Conservation (phyloP, 2,113 vertebrate species). For the Colius striatus region DNA sequence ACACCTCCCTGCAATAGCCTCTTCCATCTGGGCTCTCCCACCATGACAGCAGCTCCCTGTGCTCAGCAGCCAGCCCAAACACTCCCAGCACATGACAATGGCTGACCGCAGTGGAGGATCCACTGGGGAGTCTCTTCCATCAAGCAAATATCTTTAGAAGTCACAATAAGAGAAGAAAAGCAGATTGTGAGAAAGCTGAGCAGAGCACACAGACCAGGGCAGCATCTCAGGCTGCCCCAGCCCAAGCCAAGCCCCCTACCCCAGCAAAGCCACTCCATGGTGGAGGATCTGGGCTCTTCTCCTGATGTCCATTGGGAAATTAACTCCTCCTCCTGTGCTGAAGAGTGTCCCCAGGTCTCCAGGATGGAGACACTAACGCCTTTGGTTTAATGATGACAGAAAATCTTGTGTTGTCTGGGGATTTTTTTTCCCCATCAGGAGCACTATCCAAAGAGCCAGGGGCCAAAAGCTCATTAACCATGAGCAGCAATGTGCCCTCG, state of each 20-base stretch:
- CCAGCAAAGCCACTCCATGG: fast-evolving
- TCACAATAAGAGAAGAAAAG: not conserved
- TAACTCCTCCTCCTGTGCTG: not conserved
- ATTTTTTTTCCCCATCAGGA: too few relatives aligned
- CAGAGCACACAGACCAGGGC: not conserved
- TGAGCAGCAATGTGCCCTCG: too few relatives aligned
- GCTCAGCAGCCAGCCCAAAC: not conserved
- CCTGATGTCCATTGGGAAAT: fast-evolving
- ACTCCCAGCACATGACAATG: fast-evolving
- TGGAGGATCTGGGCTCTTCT: not conserved
- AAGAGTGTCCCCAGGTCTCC: not conserved
- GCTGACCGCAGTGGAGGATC: fast-evolving
- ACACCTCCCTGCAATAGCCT: not conserved
- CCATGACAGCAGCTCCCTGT: fast-evolving
- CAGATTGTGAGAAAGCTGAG: not conserved
- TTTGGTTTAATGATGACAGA: not conserved
- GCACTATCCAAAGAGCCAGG: not conserved
- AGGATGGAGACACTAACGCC: fast-evolving
- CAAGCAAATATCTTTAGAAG: not conserved
- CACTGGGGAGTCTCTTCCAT: fast-evolving
- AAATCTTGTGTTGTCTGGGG: not conserved
- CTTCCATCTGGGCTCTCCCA: not conserved
- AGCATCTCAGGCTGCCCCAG: not conserved
- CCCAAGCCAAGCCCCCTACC: too few relatives aligned
- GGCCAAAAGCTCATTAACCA: not conserved